Evolutionary conservation across 2,113 vertebrate species (phyloP).

Genomic region (Clarias magur): DNA sequence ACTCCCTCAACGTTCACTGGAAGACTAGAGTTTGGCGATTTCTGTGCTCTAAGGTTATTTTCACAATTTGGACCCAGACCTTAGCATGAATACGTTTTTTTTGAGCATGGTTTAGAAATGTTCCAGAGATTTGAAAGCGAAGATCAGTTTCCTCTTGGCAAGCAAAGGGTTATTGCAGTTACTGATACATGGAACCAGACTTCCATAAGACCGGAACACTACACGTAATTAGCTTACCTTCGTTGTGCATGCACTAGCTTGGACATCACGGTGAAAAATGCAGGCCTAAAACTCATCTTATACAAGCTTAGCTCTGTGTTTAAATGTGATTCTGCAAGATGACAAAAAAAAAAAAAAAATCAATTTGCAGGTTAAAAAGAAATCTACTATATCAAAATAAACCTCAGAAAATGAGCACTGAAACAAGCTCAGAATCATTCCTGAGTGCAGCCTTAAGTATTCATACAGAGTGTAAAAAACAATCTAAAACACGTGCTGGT

Average conservation of each 20-base stretch:
- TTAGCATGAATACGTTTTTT: too few relatives aligned
- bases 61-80: neutral
- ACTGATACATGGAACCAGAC: neutral
- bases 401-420: neutral
- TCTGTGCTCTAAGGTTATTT: neutral
- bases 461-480: neutral
- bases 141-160: neutral
- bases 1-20: neutral
- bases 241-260: neutral
- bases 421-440: neutral
- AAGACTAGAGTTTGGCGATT: neutral
- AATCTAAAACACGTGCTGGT: neutral
- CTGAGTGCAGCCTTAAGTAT: too few relatives aligned
- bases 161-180: neutral
- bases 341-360: neutral
- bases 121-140: neutral
- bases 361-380: neutral
- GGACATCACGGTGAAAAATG: neutral
- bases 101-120: neutral
- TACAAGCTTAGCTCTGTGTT: neutral
- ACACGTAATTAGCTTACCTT: neutral
- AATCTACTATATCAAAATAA: neutral
- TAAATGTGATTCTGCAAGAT: neutral
- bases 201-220: neutral
- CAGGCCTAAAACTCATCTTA: neutral